Base-by-base conservation (phyloP, 2,113 vertebrate species). In the Syngnathus floridae region DNA sequence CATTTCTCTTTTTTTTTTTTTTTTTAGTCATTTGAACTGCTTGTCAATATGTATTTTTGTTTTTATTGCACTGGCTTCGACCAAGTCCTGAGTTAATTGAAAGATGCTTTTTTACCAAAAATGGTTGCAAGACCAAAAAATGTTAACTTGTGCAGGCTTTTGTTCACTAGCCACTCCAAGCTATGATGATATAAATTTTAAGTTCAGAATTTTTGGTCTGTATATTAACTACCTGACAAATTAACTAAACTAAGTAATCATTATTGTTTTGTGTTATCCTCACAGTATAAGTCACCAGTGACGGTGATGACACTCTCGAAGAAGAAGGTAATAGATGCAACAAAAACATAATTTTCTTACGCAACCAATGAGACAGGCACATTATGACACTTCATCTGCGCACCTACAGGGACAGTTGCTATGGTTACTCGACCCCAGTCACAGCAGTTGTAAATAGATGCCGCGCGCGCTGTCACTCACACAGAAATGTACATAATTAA, bases 261-360 rank as follows among this genome's bases (percentile, higher is more conserved):
- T 71, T 56, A 49, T 71, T 74, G 12, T 60, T 56, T 65, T 64
- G 55, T 82, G 26, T 79, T 67, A 55, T 74, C 36, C 66, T 69
- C 57, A 37, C 87, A 93, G 91, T 83, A 91, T 69, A 90, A 87
- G 73, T 92, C 91, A 63, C 88, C 91, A 0, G 88, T 93, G 74
- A 93, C 91, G 56, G 83, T 88, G 26, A 88, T 93, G 91, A 78
- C 85, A 1, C 83, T 93, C 45, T 93, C 91, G 67, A 92, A 90
- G 83, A 93, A 92, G 69, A 91, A 90, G 91, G 91, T 93, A 89
- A 84, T 56, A 71, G 9, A 72, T 62, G 45, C 61, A 62, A 63
- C 60, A 63, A 35, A 55, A 17, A 48, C 48, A 51, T 51, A 75
- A 57, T 73, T 48, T 59, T 36, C 78, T 73, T 54, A 52, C 51